Evolutionary conservation across 2,113 vertebrate species (phyloP).

Genomic region (Aptenodytes patagonicus): DNA sequence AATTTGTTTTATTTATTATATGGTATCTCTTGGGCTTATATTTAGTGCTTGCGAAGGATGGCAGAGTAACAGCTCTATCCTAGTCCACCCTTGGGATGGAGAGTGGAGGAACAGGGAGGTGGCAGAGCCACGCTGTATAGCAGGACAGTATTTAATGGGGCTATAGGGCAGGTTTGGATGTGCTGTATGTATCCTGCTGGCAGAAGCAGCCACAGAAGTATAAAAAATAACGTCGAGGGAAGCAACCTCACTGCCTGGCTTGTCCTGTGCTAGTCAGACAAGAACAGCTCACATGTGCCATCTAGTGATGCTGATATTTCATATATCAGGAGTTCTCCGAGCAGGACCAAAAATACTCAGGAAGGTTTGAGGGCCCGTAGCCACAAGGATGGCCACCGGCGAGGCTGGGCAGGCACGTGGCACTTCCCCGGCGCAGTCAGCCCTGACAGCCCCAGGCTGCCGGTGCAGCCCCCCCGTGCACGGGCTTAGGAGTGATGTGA

Average conservation of each 20-base stretch:
- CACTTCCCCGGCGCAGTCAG: neutral
- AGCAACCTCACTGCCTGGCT: neutral
- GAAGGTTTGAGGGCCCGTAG: neutral
- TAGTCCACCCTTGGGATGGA: neutral
- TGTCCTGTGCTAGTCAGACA: neutral
- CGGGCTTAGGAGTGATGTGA: neutral
- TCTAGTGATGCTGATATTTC: neutral
- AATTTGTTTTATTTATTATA: neutral
- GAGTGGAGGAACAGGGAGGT: neutral
- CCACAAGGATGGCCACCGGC: neutral
- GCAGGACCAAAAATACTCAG: neutral
- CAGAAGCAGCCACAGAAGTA: neutral
- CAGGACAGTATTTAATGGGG: neutral
- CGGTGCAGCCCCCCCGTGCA: fast-evolving
- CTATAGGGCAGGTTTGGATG: neutral
- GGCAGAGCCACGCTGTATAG: neutral
- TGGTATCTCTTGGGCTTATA: neutral
- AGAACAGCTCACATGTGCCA: constrained; percentile 12
- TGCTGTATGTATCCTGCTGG: neutral
- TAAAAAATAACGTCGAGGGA: fast-evolving
- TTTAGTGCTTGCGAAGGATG: fast-evolving
- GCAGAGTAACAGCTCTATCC: neutral
- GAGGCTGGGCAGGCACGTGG: neutral
- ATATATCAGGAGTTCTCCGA: fast-evolving
- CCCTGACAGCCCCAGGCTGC: neutral